These are phyloP conservation scores for Steinernema khuongi DNA, from an alignment of 1,140 invertebrate genomes.

Conservation along the genomic window DNA sequence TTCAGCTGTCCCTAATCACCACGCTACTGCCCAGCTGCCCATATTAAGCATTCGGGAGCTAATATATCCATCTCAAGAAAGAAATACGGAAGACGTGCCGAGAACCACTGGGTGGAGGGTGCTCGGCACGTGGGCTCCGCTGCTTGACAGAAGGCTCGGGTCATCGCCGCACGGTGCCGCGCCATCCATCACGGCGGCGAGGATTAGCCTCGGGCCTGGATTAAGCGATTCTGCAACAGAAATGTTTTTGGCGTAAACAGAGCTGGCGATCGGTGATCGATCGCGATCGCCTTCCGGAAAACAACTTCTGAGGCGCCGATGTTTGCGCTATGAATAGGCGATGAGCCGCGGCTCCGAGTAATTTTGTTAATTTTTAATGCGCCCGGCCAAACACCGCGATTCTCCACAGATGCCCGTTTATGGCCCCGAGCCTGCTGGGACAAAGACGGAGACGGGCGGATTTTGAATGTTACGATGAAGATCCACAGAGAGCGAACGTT, in stretches of 20 bases:
- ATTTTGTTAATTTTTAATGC: conserved; percentile 17
- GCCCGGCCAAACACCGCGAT: not conserved
- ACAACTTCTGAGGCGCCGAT: not conserved
- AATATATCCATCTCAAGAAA: too few species aligned
- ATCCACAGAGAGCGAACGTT: not conserved
- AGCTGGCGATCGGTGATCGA: not conserved
- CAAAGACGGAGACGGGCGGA: too few species aligned
- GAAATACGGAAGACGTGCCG: too few species aligned
- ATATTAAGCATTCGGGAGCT: too few species aligned
- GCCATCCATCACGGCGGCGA: not conserved
- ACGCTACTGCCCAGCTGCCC: too few species aligned
- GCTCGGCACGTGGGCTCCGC: too few species aligned
- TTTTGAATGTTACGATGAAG: too few species aligned
- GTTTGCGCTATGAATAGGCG: conserved; percentile 7
- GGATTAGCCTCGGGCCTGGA: not conserved
- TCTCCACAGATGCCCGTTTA: not conserved
- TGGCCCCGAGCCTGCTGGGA: too few species aligned
- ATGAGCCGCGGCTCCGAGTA: not conserved
- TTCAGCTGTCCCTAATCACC: too few species aligned
- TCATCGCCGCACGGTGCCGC: not conserved
- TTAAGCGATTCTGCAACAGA: conserved; percentile 16
- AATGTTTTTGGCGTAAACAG: conserved; percentile 12
- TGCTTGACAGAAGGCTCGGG: too few species aligned
- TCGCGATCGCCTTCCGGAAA: not conserved
- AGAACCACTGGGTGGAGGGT: too few species aligned